Conservation (phyloP, 2,888 invertebrate species). For the Eupeodes latifasciatus region DNA sequence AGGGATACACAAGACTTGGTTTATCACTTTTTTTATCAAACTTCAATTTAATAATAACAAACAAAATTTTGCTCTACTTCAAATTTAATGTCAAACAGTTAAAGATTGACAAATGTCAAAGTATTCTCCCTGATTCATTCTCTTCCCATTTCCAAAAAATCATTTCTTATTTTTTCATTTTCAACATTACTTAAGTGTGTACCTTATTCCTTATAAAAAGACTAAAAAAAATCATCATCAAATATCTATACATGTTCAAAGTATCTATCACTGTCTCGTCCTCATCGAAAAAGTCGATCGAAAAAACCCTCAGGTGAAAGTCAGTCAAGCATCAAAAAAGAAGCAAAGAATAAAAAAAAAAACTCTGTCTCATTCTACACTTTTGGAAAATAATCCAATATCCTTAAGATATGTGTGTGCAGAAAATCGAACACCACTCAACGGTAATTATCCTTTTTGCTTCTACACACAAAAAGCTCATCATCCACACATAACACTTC, state of each 20-base stretch:
- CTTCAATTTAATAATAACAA: background rate
- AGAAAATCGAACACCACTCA: constrained; percentile 70
- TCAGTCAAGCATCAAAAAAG: constrained; percentile 39
- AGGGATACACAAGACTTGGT: background rate
- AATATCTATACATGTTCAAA: constrained; percentile 28
- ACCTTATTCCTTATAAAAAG: background rate
- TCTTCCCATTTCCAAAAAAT: background rate
- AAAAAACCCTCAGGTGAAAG: constrained; percentile 44
- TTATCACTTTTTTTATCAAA: background rate
- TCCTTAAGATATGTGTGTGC: constrained; percentile 66
- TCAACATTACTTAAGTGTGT: background rate
- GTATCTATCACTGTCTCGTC: constrained; percentile 18
- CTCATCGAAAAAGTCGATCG: background rate
- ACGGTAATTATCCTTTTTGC: constrained; percentile 68
- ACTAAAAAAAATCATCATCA: background rate
- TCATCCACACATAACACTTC: constrained; percentile 64
- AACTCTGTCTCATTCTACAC: constrained; percentile 42
- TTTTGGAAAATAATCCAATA: constrained; percentile 66
- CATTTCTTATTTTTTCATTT: background rate
- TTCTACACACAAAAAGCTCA: constrained; percentile 59
- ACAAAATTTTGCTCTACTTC: background rate
- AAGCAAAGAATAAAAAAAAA: background rate
- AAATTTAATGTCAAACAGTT: constrained; percentile 25
- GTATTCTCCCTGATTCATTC: background rate
- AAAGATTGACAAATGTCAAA: constrained; percentile 37